Percentiles rank a stretch among this genome's conserved stretches.
Conservation (phyloP, 1,140 invertebrate species). For the Tachypleus tridentatus region DNA sequence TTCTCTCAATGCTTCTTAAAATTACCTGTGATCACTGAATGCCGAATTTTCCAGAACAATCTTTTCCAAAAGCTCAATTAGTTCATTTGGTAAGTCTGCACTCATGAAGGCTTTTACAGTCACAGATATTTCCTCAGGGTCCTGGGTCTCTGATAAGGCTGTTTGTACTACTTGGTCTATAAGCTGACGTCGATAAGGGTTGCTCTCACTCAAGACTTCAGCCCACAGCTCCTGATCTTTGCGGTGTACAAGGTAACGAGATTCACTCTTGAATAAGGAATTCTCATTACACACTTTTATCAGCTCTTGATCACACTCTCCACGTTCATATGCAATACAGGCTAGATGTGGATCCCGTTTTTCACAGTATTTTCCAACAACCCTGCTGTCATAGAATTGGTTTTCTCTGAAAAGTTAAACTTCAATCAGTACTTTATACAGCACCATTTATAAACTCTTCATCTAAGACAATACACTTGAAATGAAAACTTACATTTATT, state of each 20-base stretch:
- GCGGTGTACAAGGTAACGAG: conserved; percentile 78
- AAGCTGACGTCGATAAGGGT: conserved; percentile 87
- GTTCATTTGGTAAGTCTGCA: conserved; percentile 94
- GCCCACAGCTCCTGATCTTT: conserved; percentile 95
- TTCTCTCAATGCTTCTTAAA: not conserved
- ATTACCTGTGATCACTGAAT: conserved; percentile 82
- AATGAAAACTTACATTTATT: no score
- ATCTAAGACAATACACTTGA: no score
- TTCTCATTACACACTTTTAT: conserved; percentile 48
- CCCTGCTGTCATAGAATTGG: conserved; percentile 86
- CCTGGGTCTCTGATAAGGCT: conserved; percentile 83
- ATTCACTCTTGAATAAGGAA: conserved; percentile 43
- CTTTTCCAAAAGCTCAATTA: conserved; percentile 98
- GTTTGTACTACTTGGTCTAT: conserved; percentile 97
- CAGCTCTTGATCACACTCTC: conserved; percentile 91
- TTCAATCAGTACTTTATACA: no score
- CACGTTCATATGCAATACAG: conserved; percentile 97
- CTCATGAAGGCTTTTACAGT: conserved; percentile 99
- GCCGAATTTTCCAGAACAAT: conserved; percentile 97
- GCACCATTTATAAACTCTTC: no score
- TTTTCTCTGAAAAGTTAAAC: conserved; percentile 52
- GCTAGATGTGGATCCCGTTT: conserved; percentile 98
- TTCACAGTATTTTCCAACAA: conserved; percentile 99
- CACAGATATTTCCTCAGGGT: conserved; percentile 98
- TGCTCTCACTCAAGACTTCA: conserved; percentile 84